Conservation (phyloP, 2,888 invertebrate genomes). For the Trissolcus japonicus region DNA sequence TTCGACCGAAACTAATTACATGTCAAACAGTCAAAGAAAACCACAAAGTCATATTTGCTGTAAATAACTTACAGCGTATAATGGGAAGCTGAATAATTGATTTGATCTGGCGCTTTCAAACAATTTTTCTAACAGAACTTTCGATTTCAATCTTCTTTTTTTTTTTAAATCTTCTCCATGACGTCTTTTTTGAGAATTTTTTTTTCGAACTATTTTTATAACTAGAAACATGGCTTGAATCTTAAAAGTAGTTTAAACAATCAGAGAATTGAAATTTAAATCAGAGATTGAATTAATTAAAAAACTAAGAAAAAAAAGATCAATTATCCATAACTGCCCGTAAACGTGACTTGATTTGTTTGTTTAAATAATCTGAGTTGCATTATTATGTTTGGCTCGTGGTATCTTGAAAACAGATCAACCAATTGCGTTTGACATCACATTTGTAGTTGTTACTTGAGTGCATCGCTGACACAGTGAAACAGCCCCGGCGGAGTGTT, state of each 20-base stretch:
- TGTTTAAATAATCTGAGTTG: neutral
- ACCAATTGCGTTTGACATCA: constrained; percentile 26
- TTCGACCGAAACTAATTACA: constrained; percentile 27
- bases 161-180: no score
- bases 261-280: no score
- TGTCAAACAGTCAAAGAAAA: constrained; percentile 22
- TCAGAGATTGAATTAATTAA: no score
- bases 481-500: constrained; percentile 24
- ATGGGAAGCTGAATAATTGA: neutral
- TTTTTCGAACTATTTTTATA: no score
- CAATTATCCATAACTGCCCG: no score
- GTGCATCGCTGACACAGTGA: constrained; percentile 32
- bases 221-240: no score
- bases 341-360: no score
- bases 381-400: neutral
- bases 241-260: no score
- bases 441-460: constrained; percentile 49
- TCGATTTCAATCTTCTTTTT: no score
- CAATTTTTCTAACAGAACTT: no score
- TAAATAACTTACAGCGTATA: constrained; percentile 3
- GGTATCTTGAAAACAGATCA: constrained; percentile 16
- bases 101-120: constrained; percentile 1
- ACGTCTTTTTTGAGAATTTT: no score
- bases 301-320: no score
- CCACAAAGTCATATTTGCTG: constrained; percentile 40